These are phyloP conservation scores for Flexamia atlantica DNA, from an alignment of 2,888 invertebrate genomes.

Conservation along the genomic window DNA sequence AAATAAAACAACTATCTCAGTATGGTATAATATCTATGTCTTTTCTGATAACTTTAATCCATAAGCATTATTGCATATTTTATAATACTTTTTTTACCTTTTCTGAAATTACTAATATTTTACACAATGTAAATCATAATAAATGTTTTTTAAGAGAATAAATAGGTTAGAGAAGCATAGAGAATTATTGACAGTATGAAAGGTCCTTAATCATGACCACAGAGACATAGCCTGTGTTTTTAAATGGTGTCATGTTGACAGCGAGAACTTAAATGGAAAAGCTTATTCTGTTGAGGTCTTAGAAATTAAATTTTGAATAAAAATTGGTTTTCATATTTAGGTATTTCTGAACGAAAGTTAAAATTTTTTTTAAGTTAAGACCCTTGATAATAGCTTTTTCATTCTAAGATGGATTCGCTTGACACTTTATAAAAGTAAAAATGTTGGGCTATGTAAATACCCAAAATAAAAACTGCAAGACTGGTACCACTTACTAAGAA, in stretches of 20 bases:
- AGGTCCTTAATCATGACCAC: too few species aligned
- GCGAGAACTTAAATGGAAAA: too few species aligned
- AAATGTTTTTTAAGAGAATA: not conserved
- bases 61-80: not conserved
- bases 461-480: not conserved
- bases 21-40: slow-evolving; percentile 1
- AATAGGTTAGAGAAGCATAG: not conserved
- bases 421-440: not conserved
- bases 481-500: slow-evolving; percentile 1
- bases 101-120: slow-evolving; percentile 1
- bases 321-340: too few species aligned
- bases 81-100: not conserved
- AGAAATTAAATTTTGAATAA: too few species aligned
- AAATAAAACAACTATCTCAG: slow-evolving; percentile 2
- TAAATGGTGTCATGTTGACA: too few species aligned
- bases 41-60: not conserved
- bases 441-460: too few species aligned
- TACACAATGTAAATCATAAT: not conserved
- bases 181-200: slow-evolving; percentile 11
- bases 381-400: too few species aligned
- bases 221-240: too few species aligned
- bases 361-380: too few species aligned
- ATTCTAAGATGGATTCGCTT: too few species aligned
- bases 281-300: too few species aligned
- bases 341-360: too few species aligned